Conservation (phyloP, 2,797 vertebrate genomes). For the Harpagifer antarcticus region DNA sequence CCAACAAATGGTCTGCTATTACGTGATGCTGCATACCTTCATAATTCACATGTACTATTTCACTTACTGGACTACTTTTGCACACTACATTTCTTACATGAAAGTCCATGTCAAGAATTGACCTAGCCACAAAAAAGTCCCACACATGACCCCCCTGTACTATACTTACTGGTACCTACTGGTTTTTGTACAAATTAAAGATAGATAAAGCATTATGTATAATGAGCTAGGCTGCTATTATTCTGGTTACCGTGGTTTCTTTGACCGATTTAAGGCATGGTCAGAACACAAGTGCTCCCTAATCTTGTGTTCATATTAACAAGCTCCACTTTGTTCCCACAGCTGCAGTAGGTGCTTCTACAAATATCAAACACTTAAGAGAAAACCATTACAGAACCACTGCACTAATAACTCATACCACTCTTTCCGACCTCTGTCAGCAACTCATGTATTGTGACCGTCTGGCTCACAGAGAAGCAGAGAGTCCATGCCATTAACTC, state of each 20-base stretch:
- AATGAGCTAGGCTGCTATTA: not conserved
- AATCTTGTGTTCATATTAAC: slow-evolving; percentile 22
- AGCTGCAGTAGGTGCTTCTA: slow-evolving; percentile 17
- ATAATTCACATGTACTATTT: slow-evolving; percentile 1
- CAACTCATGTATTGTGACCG: slow-evolving; percentile 2
- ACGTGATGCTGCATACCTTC: not conserved
- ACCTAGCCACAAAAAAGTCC: not conserved
- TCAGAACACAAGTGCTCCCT: slow-evolving; percentile 22
- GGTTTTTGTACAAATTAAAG: not conserved
- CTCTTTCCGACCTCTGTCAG: slow-evolving; percentile 34
- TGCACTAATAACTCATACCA: slow-evolving; percentile 22
- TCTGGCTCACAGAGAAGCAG: not conserved
- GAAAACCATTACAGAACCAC: slow-evolving; percentile 30
- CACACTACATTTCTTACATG: not conserved
- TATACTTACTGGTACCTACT: not conserved
- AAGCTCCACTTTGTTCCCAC: slow-evolving; percentile 18
- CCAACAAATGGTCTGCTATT: slow-evolving; percentile 11
- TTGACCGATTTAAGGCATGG: not conserved
- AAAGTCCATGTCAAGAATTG: not conserved
- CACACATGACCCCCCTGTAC: not conserved
- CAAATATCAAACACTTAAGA: slow-evolving; percentile 25
- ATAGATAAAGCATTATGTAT: not conserved
- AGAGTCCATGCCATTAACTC: not conserved
- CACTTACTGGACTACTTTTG: not conserved
- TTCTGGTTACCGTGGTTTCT: not conserved